Percentiles rank a stretch among this genome's conserved stretches.
Conservation (phyloP, 1,140 invertebrate species). For the Panulirus ornatus region DNA sequence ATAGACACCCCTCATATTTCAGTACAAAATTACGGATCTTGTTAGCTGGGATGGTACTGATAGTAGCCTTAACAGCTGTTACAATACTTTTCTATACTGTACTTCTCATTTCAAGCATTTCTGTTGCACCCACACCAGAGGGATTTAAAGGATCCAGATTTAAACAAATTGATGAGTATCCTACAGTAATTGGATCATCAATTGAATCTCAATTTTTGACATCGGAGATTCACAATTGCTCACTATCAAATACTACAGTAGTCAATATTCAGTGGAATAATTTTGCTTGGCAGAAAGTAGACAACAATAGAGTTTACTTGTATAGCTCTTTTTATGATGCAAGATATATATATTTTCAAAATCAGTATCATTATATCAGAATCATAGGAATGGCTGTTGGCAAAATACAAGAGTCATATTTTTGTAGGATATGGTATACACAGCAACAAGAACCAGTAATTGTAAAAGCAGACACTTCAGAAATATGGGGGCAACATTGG, state of each 20-base stretch:
- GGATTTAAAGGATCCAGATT: background rate
- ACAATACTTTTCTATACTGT: constrained; percentile 19
- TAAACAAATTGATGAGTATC: constrained; percentile 11
- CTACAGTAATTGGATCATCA: constrained; percentile 21
- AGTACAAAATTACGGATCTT: constrained; percentile 1
- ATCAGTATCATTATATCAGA: constrained; percentile 52
- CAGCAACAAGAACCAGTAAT: background rate
- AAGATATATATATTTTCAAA: constrained; percentile 19
- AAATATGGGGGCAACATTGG: constrained; percentile 55
- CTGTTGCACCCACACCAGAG: background rate
- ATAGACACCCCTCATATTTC: background rate
- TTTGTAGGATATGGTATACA: constrained; percentile 58
- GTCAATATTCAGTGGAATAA: constrained; percentile 39
- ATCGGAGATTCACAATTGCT: constrained; percentile 46
- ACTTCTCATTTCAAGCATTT: background rate
- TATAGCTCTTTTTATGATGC: constrained; percentile 57
- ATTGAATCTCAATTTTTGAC: constrained; percentile 55
- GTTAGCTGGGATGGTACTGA: constrained; percentile 6
- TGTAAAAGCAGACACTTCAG: constrained; percentile 44
- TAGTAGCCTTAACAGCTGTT: background rate
- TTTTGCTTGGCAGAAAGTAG: constrained; percentile 50
- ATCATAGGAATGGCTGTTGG: constrained; percentile 52
- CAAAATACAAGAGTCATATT: constrained; percentile 32
- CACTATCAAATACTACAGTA: background rate
- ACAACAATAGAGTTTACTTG: constrained; percentile 26